Evolutionary conservation across 2,113 vertebrate genomes (phyloP), one percentile per base, ranked within the genome.

Genomic region (Clarias macrocephalus): DNA sequence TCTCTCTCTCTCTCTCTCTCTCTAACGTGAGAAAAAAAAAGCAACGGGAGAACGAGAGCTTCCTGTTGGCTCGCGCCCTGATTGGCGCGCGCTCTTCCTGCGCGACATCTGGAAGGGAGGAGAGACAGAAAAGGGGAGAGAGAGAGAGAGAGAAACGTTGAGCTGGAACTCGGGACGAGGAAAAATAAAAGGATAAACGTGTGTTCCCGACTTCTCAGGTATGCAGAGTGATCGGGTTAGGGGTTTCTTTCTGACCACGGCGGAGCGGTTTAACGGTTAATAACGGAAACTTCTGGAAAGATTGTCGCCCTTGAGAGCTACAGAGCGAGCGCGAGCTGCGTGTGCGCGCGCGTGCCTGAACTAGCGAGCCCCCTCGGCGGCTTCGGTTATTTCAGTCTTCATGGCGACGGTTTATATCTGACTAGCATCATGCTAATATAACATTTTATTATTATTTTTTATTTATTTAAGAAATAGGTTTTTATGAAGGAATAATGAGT

Each of bases 61-160:
- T 90, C 88, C 89, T 88, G 89, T 82, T 87, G 62, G 82, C 73
- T 88, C 79, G 79, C 30, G 79, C 56, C 2, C 28, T 84, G 87
- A 88, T 90, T 88, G 89, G 89, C 68, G 62, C 65, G 87, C 23
- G 82, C 54, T 30, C 83, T 88, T 88, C 86, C 84, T 86, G 85
- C 62, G 79, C 83, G 88, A 90, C 89, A 90, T 90, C 89, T 90
- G 89, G 89, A 90, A 90, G 88, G 89, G 83, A 62, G 86, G 84
- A 86, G 88, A 89, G 37, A 59, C 56, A 63, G 60, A 86, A 63
- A 82, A 65, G 16, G 57, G 30, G 33, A 66, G 60, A 68, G 79
- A 82, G 82, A 68, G 59, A 87, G 65, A 85, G 79, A 65, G 65
- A 86, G 80, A 86, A 56, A 68, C 21, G 72, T 48, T 80, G 81